A percentile compares a stretch with the other conserved stretches of the same genome.
Conservation (phyloP, 2,113 vertebrate genomes). For the Delphinapterus leucas region DNA sequence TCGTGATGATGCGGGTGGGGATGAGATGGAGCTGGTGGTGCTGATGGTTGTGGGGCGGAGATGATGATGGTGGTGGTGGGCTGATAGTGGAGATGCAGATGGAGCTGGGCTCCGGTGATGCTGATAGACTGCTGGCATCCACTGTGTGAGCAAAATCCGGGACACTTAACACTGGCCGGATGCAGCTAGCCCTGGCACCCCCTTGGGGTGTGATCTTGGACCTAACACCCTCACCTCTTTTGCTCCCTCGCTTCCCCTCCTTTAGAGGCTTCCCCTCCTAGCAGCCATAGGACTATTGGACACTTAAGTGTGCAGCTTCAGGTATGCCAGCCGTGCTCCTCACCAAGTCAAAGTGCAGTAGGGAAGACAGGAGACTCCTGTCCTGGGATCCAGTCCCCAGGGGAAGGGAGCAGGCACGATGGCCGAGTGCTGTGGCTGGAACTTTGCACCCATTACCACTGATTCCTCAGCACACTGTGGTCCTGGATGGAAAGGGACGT, state of each 20-base stretch:
- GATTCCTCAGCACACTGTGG: fast-evolving
- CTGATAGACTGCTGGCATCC: background rate
- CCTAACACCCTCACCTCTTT: background rate
- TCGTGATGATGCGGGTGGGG: background rate
- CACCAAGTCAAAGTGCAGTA: background rate
- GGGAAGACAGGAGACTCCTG: background rate
- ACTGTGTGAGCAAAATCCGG: background rate
- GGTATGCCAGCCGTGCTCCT: background rate
- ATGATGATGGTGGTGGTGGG: too few relatives aligned
- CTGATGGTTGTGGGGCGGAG: background rate
- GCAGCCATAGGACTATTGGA: background rate
- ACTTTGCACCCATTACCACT: background rate
- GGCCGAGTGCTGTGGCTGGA: background rate
- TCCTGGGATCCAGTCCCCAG: background rate
- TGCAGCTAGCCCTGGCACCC: background rate
- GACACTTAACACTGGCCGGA: background rate
- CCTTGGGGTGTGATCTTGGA: too few relatives aligned
- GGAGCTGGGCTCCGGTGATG: background rate
- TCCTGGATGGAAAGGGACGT: background rate
- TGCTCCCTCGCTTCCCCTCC: background rate
- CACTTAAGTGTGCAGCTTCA: too few relatives aligned
- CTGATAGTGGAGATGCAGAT: background rate
- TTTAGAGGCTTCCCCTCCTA: background rate
- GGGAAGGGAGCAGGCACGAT: background rate
- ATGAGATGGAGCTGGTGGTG: background rate